These are phyloP conservation scores for Belonocnema kinseyi DNA, from an alignment of 1,140 invertebrate species.

Conservation along the genomic window DNA sequence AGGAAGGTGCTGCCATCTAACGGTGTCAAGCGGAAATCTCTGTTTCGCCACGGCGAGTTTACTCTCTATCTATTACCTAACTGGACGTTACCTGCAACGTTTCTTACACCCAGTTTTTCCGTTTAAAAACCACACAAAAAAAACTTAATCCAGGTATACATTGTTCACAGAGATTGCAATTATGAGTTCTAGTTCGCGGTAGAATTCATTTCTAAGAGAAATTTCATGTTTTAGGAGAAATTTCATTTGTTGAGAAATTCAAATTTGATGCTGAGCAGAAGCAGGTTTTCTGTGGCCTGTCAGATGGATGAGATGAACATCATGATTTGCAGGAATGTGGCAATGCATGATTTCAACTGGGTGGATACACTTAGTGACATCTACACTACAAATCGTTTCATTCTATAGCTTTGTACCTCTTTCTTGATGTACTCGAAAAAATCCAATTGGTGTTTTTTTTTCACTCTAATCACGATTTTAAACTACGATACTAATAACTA, in stretches of 20 bases:
- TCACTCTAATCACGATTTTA: no score
- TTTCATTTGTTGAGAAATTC: neutral
- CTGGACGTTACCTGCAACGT: no score
- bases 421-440: neutral
- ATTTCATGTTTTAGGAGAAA: neutral
- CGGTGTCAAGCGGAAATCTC: no score
- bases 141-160: neutral
- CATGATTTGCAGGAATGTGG: constrained; percentile 18
- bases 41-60: no score
- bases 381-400: constrained; percentile 23
- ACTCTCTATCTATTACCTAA: no score
- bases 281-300: no score
- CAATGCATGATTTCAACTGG: constrained; percentile 28
- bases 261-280: no score
- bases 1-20: no score
- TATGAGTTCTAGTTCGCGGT: neutral
- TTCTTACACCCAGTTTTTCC: neutral
- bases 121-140: neutral
- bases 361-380: constrained; percentile 29
- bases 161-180: constrained; percentile 22
- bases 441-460: neutral
- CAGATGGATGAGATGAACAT: neutral
- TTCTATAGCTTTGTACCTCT: constrained; percentile 21
- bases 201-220: neutral
- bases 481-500: no score